A percentile compares a stretch with the other conserved stretches of the same genome.
These are phyloP conservation scores for Ophthalmolycus amberensis DNA, from an alignment of 2,113 vertebrate species.

Conservation along the genomic window DNA sequence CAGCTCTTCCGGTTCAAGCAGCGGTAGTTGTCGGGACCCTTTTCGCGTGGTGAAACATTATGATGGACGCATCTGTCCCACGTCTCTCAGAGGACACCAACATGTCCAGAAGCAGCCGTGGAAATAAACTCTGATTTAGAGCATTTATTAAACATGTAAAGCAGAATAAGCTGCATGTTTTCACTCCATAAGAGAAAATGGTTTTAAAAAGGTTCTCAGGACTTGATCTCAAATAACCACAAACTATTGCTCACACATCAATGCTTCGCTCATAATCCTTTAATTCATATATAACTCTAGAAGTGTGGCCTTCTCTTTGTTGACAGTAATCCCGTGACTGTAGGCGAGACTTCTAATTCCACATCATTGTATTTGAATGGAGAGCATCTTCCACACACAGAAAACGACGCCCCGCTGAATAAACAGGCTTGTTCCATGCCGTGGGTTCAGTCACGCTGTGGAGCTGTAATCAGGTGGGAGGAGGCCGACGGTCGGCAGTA, in stretches of 20 bases:
- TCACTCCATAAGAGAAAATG: too few species aligned
- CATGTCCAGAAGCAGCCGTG: background rate
- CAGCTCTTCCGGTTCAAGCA: too few species aligned
- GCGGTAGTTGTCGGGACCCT: too few species aligned
- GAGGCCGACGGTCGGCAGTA: background rate
- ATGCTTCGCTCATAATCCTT: background rate
- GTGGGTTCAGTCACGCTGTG: background rate
- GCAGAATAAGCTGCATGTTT: background rate
- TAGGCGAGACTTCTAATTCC: background rate
- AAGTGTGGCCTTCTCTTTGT: background rate
- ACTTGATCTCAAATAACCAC: background rate
- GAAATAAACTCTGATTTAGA: background rate
- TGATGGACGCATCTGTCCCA: too few species aligned
- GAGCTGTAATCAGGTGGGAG: constrained; percentile 28
- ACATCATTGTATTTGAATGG: too few species aligned
- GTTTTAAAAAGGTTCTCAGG: background rate
- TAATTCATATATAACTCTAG: background rate
- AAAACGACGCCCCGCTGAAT: background rate
- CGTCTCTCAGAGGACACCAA: background rate
- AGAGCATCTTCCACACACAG: background rate
- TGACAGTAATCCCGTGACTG: background rate
- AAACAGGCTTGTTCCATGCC: background rate
- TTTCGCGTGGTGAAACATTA: too few species aligned
- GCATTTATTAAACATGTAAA: background rate
- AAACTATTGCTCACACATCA: background rate